phyloP scores from a whole-genome alignment of 2,797 vertebrate genomes.

The Spinibarbus caldwelli region DNA sequence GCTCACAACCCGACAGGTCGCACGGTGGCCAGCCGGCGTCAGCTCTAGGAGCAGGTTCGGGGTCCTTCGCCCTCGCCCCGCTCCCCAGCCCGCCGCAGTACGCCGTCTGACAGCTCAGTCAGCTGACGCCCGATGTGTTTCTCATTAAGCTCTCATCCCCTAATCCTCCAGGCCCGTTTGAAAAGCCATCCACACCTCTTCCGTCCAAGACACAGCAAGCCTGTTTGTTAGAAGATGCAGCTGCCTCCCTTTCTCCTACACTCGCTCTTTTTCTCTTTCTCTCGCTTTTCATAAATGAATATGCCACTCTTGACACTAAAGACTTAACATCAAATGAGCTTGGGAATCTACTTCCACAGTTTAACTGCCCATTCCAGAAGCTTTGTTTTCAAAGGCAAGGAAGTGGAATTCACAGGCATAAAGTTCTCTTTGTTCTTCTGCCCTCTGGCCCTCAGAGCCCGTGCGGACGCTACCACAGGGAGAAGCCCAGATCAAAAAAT shows the following conservation, averaged over 20 bases:
- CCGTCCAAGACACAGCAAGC: constrained; percentile 62
- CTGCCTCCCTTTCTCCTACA: constrained; percentile 48
- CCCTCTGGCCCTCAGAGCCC: constrained; percentile 93
- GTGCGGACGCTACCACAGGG: constrained; percentile 85
- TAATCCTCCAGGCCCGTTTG: constrained; percentile 76
- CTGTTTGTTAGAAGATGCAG: constrained; percentile 74
- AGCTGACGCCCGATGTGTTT: constrained; percentile 70
- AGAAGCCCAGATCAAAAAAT: constrained; percentile 88
- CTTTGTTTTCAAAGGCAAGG: constrained; percentile 90
- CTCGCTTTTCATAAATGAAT: constrained; percentile 77
- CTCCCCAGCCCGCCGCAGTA: constrained; percentile 29
- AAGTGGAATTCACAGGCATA: constrained; percentile 87
- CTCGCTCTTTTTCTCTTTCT: constrained; percentile 35
- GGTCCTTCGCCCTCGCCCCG: neutral
- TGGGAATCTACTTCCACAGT: constrained; percentile 95
- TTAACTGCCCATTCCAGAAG: constrained; percentile 89
- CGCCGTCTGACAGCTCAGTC: constrained; percentile 62
- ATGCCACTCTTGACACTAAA: constrained; percentile 89
- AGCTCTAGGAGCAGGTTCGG: constrained; percentile 13
- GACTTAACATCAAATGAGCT: constrained; percentile 97
- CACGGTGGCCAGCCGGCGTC: neutral
- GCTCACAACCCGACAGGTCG: constrained; percentile 45
- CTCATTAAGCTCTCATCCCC: constrained; percentile 72
- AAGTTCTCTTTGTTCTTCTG: constrained; percentile 92
- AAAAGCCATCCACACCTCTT: constrained; percentile 75